Base-by-base conservation (phyloP, 2,888 invertebrate genomes). In the Scaeva pyrastri region DNA sequence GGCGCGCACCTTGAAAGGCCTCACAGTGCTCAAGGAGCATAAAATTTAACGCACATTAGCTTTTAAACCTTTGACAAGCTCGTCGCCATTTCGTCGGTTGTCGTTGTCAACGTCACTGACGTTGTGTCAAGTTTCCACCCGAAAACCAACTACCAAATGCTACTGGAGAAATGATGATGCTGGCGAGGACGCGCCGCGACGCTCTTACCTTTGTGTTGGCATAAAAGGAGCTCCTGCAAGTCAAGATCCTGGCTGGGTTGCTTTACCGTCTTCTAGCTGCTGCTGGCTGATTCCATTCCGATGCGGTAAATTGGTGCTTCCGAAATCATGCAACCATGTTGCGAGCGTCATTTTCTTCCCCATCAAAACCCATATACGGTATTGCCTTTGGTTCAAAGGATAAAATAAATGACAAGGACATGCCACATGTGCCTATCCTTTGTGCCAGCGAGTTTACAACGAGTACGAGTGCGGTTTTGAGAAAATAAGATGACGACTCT, bases 21-120 rank as follows among this genome's bases (percentile, higher is more conserved):
- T 64, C 55, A 41, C 23, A 73, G 70, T 78, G 86, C 82, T 82
- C 73, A 86, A 86, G 82, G 8, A 74, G 73, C 86, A 74, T 70
- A 56, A 64, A 86, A 86, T 68, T 86, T 81, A 82, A 86, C 86
- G 86, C 86, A 82, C 58, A 86, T 86, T 82, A 82, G 86, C 86
- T 50, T 77, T 74, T 66, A 71, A 86, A 71, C 78, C 82, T 86
- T 86, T 86, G 73, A 77, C 77, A 10, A 39, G 39, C 50, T 7
- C 11, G 2, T 21, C 6, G 10, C 12, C 14, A n/a, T n/a, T n/a
- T n/a, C n/a, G n/a, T n/a, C n/a, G n/a, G n/a, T n/a, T n/a, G 16
- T 12, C 36, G 5, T 2, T 10, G 19, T 11, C 58, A 14, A 4
- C 16, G 43, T 23, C 19, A 16, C 2, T 12, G 60, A 11, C 16